A percentile compares a stretch with the other conserved stretches of the same genome.
Evolutionary conservation across 2,113 vertebrate species (phyloP).

Genomic region (Coracopsis vasa): DNA sequence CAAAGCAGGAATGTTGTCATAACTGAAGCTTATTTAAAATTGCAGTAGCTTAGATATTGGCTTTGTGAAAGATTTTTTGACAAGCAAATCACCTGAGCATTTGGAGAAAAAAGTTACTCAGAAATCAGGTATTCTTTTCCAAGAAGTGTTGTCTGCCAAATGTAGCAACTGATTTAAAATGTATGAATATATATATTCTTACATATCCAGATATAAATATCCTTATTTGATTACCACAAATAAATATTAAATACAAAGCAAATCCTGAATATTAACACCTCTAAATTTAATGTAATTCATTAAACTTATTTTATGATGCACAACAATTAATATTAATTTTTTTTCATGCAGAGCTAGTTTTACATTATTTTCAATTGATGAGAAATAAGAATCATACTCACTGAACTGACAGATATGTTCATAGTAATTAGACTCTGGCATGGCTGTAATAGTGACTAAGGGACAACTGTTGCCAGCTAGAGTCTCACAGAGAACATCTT

Average conservation of each 20-base stretch:
- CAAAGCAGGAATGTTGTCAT: background rate
- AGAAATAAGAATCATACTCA: conserved; percentile 74
- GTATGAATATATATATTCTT: background rate
- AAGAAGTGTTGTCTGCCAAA: background rate
- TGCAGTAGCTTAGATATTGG: background rate
- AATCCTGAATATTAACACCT: background rate
- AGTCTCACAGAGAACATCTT: conserved; percentile 90
- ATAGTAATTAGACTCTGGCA: conserved; percentile 90
- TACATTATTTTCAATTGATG: background rate
- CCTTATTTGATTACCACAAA: background rate
- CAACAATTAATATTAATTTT: background rate
- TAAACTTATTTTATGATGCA: background rate
- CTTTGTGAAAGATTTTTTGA: background rate
- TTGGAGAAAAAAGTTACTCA: background rate
- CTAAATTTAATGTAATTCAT: background rate
- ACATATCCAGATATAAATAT: background rate
- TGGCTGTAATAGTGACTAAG: conserved; percentile 94
- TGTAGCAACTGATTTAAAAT: background rate
- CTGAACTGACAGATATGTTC: conserved; percentile 94
- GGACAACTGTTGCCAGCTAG: conserved; percentile 93
- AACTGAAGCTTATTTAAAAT: background rate
- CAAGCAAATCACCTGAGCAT: background rate
- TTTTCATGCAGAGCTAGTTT: background rate
- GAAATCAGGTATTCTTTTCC: background rate
- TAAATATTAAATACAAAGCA: background rate